Base-by-base conservation (phyloP, 2,113 vertebrate genomes). In the Lontra canadensis region DNA sequence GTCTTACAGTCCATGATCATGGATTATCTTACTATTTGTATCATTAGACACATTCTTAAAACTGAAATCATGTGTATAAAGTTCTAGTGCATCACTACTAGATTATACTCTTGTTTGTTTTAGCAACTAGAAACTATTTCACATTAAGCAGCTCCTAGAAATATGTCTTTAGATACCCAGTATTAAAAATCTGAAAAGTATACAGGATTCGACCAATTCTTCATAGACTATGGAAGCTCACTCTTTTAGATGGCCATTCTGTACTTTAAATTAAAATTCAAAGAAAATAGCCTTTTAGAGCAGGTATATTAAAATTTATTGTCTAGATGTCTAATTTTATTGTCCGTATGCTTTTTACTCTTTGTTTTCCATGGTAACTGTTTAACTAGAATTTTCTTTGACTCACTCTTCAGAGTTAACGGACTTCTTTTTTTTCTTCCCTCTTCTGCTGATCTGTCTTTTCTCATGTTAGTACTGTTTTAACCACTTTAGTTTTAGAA, bases 41-140 rank as follows among this genome's bases (percentile, higher is more conserved):
- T 47, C 23, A 1, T 65, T 90, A 49, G 12, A 81, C 13, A 34
- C 12, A 44, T 61, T 57, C 36, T 36, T 87, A 83, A 84, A 61
- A 92, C 25, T 42, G 59, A 63, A 79, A 36, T 31, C 23, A 49
- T 39, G 7, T 81, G 1, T 83, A 49, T 87, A 13, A 49, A 67
- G 10, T 87, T 90, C 95, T 42, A 73, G 23, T 86, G 6, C 20
- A 80, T 94, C 20, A 55, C 23, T 91, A 59, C 44, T 69, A 76
- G 63, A 12, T 90, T 95, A 36, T 90, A 73, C 23, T 90, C n/a
- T 31, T 90, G 23, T 65, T 55, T 25, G 6, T 84, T 96, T 95
- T 78, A 84, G 34, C 52, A 94, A 7, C 79, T 73, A 71, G 63
- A 59, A 71, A 71, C 79, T 81, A 80, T 94, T 61, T 63, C 47